These are phyloP conservation scores for Bryconaethiops microstoma DNA, from an alignment of 2,797 vertebrate genomes.

Conservation along the genomic window DNA sequence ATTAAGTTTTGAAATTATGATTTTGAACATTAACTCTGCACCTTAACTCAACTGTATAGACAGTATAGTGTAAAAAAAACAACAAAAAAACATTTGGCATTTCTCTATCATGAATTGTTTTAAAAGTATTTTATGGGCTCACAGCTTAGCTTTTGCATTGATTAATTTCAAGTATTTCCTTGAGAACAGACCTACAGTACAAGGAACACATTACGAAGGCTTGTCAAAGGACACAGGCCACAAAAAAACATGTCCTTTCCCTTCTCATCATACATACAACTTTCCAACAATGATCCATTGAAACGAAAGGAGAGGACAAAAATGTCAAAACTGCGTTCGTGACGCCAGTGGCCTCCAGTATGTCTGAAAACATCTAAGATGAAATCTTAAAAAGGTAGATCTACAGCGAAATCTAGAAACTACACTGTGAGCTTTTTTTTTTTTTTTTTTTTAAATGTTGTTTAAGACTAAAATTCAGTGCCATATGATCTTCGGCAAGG, in stretches of 20 bases:
- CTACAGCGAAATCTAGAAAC: neutral
- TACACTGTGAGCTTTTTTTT: neutral
- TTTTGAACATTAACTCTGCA: neutral
- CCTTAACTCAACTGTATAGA: neutral
- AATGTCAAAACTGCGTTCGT: neutral
- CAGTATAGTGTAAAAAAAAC: too few species aligned
- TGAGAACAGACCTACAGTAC: slow-evolving; percentile 42
- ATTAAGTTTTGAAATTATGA: neutral
- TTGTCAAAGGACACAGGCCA: slow-evolving; percentile 30
- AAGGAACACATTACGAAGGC: slow-evolving; percentile 34
- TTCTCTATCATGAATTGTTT: neutral
- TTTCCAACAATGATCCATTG: neutral
- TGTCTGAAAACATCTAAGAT: neutral
- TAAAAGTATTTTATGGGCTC: slow-evolving; percentile 34
- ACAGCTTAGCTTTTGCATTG: slow-evolving; percentile 59
- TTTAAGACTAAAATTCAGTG: slow-evolving; percentile 1
- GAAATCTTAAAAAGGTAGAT: neutral
- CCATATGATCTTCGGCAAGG: slow-evolving; percentile 35
- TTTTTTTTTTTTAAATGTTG: too few species aligned
- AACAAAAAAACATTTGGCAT: slow-evolving; percentile 19
- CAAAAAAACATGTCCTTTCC: neutral
- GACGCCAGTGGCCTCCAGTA: neutral
- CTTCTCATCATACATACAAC: slow-evolving; percentile 10
- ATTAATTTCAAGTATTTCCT: slow-evolving; percentile 73
- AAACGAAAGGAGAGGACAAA: neutral